Evolutionary conservation across 2,888 invertebrate genomes (phyloP).

Genomic region (Acrocyrtus sp.): DNA sequence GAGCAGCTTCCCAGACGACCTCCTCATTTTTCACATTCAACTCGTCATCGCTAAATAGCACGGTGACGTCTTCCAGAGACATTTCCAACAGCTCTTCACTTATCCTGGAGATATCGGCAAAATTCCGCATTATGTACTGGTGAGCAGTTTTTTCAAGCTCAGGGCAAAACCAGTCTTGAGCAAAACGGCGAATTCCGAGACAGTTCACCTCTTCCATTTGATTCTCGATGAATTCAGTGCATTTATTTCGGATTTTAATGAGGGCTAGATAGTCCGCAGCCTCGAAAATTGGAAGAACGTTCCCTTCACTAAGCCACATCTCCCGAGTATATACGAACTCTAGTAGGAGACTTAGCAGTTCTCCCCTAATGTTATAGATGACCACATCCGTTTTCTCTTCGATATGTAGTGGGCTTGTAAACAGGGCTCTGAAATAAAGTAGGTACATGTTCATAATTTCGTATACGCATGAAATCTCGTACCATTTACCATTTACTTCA

Average conservation of each 20-base stretch:
- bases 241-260: constrained; percentile 39
- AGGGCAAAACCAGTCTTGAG: constrained; percentile 75
- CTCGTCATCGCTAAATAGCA: constrained; percentile 82
- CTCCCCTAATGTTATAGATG: constrained; percentile 80
- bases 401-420: constrained; percentile 82
- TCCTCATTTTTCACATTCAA: constrained; percentile 90
- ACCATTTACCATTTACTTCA: too few relatives aligned
- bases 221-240: constrained; percentile 79
- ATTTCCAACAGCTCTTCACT: constrained; percentile 81
- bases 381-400: constrained; percentile 76
- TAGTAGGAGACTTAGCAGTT: constrained; percentile 81
- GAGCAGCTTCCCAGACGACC: constrained; percentile 84
- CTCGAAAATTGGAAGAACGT: constrained; percentile 80
- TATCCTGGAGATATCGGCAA: constrained; percentile 75
- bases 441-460: too few relatives aligned
- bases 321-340: constrained; percentile 87
- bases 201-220: constrained; percentile 82
- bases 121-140: constrained; percentile 79
- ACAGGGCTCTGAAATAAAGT: constrained; percentile 75
- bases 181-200: constrained; percentile 85
- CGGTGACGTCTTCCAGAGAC: constrained; percentile 77
- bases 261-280: constrained; percentile 86
- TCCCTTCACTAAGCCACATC: constrained; percentile 78
- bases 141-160: constrained; percentile 77
- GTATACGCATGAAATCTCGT: too few relatives aligned